These are phyloP conservation scores for Julus scandinavius DNA, from an alignment of 2,888 invertebrate species.

Conservation along the genomic window DNA sequence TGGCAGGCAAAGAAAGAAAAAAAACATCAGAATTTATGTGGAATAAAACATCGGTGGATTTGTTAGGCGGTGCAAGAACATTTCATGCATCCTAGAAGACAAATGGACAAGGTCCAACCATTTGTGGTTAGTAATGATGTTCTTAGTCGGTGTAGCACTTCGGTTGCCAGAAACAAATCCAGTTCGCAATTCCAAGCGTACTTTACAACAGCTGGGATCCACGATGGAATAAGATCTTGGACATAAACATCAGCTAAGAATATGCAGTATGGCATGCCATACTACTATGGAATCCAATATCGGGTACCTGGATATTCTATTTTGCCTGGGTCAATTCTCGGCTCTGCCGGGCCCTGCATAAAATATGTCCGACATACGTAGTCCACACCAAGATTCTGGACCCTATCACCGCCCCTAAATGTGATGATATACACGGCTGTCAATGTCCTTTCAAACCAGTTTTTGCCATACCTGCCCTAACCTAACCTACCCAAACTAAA, in stretches of 20 bases:
- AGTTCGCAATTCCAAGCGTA: background rate
- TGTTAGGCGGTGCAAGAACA: background rate
- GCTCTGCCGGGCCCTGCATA: no score
- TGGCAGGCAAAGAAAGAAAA: background rate
- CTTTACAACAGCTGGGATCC: background rate
- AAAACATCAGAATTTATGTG: background rate
- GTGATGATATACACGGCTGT: no score
- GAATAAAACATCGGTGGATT: background rate
- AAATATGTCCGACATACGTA: no score
- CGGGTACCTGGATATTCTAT: no score
- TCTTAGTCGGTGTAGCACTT: background rate
- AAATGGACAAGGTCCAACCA: constrained; percentile 2
- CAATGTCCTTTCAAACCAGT: no score
- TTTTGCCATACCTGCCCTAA: no score
- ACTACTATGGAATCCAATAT: no score
- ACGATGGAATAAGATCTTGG: background rate
- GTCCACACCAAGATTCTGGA: no score
- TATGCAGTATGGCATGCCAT: background rate
- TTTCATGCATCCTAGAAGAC: background rate
- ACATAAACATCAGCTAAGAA: background rate
- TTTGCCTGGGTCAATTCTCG: no score
- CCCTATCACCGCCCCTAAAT: no score
- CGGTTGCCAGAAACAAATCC: background rate
- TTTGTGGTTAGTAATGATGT: constrained; percentile 13
- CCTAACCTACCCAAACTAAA: no score